Evolutionary conservation across 2,797 vertebrate species (phyloP).

Genomic region (Philypnodon macrostomus): DNA sequence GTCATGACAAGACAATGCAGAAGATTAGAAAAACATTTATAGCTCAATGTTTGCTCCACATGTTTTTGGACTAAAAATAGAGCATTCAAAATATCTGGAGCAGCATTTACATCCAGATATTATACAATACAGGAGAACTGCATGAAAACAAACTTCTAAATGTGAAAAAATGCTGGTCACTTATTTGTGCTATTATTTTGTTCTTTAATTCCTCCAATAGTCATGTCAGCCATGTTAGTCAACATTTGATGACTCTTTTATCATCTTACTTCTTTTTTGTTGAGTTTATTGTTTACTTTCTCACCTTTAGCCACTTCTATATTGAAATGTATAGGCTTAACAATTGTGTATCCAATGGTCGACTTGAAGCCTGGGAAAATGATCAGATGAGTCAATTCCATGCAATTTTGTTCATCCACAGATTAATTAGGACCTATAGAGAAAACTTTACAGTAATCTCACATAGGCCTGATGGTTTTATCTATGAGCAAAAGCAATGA

Average conservation of each 20-base stretch:
- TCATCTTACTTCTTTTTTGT: too few relatives aligned
- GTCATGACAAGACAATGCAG: constrained; percentile 14
- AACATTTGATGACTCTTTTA: too few relatives aligned
- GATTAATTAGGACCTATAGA: constrained; percentile 40
- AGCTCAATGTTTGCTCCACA: constrained; percentile 5
- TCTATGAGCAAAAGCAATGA: constrained; percentile 68
- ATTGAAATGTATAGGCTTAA: background rate
- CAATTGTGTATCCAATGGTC: background rate
- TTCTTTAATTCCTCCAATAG: too few relatives aligned
- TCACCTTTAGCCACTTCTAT: background rate
- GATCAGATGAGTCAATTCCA: constrained; percentile 59
- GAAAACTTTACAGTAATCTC: constrained; percentile 48
- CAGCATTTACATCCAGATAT: background rate
- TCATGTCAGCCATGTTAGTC: too few relatives aligned
- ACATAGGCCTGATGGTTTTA: constrained; percentile 48
- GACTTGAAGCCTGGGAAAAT: constrained; percentile 2
- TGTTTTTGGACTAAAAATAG: background rate
- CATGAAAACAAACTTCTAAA: background rate
- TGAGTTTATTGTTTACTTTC: too few relatives aligned
- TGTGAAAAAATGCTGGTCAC: too few relatives aligned
- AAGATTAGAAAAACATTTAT: constrained; percentile 3
- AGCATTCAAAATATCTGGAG: background rate
- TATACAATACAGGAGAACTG: background rate
- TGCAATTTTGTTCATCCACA: constrained; percentile 47
- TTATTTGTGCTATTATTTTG: too few relatives aligned